Conservation (phyloP, 2,797 vertebrate genomes). For the Acomys russatus region DNA sequence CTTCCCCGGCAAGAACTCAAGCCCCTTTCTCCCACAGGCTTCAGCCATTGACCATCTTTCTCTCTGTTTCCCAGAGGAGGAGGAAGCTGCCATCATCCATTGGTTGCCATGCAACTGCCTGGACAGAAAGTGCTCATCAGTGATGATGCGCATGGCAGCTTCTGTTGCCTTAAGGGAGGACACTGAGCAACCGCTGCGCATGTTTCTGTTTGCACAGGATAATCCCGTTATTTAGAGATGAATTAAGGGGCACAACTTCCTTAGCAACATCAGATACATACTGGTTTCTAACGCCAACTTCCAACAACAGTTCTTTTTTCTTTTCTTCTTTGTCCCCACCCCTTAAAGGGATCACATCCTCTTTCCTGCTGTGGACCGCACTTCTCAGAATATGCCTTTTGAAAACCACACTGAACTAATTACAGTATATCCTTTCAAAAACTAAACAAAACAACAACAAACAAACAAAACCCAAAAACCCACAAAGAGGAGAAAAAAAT, state of each 20-base stretch:
- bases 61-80: conserved; percentile 15
- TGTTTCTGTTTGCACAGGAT: conserved; percentile 7
- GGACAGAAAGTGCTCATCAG: not conserved
- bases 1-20: not conserved
- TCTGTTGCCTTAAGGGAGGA: not conserved
- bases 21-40: not conserved
- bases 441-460: too few species aligned
- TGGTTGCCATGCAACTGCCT: conserved; percentile 56
- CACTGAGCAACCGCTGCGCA: not conserved
- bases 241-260: conserved; percentile 70
- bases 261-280: conserved; percentile 79
- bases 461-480: too few species aligned
- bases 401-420: conserved; percentile 45
- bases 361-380: conserved; percentile 26
- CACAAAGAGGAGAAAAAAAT: not conserved
- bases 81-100: not conserved
- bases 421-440: not conserved
- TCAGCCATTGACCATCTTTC: not conserved
- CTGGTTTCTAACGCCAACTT: conserved; percentile 52
- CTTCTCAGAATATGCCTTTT: conserved; percentile 30
- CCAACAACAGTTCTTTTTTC: conserved; percentile 39
- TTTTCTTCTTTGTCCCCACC: not conserved
- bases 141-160: not conserved
- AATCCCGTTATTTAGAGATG: conserved; percentile 55
- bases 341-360: conserved; percentile 57